Base-by-base conservation (phyloP, 1,140 invertebrate genomes). In the Hyphantria cunea region DNA sequence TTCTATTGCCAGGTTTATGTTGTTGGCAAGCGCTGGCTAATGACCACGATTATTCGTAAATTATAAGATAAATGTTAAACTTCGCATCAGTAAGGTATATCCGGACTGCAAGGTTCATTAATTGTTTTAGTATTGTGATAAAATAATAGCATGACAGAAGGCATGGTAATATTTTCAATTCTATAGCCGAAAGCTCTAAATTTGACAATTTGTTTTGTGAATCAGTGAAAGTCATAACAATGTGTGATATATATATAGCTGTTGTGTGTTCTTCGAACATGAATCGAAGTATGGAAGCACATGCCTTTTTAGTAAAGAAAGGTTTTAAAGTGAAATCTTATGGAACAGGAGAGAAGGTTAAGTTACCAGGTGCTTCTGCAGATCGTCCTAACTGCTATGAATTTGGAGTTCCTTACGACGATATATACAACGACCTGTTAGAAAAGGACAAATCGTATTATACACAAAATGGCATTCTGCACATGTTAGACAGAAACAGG, bases 281-380 rank as follows among this genome's bases (percentile, higher is more conserved):
- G 97, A 99, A 99, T 84, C 93, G 99, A 64, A 99, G 97, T 78
- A 99, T 99, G 99, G 99, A 99, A 93, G 98, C 98, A 10, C 99
- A 99, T 93, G 96, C 96, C 54, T 98, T 98, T 90, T 89, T 99
- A 14, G 95, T 96, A 54, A 99, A 99, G 93, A 99, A 99, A 84
- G 98, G 98, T 1, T 99, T 98, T 78, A 95, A 95, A 78, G 98
- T 99, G 0, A 93, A 96, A 81, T 99, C 98, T 0, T 99, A 97
- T 92, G 99, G 99, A 7, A 99, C 98, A 42, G 99, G 99, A 15
- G 98, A 98, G 82, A 97, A 97, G 86, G 97, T 99, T 0, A 99
- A 99, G 86, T 91, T 99, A 54, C 99, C 99, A 44, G 99, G 99
- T 41, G 95, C 97, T 60, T 95, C 98, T 7, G 95, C 96, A 3